Base-by-base conservation (phyloP, 2,113 vertebrate genomes). In the Pluvialis apricaria region DNA sequence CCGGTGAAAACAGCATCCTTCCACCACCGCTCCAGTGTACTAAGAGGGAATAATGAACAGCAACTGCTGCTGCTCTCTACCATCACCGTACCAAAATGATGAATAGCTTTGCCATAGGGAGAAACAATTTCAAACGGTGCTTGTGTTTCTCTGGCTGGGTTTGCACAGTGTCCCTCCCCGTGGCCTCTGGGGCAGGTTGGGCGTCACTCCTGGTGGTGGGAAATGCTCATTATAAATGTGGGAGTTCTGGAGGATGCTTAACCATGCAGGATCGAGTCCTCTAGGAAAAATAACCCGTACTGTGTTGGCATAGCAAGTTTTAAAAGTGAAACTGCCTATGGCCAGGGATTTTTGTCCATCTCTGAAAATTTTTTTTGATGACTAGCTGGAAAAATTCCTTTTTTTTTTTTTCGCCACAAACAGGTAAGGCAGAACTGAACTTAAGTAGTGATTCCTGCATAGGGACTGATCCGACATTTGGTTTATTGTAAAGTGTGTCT, bases 1-100 rank as follows among this genome's bases (percentile, higher is more conserved):
- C 70, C 47, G 71, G 91, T 86, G 90, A 58, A 62, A 97, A 73
- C 88, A 91, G 94, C 95, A 88, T 79, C 96, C 96, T 44, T 75
- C 54, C 51, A 20, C 47, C 10, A 1, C 24, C 5, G 8, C 18
- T 52, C 71, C 32, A 1, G 18, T 9, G 40, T 20, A 0, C 49
- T 66, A 5, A 15, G 17, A 10, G 52, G 72, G 64, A 44, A 7
- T 42, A 45, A 75, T 1, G 52, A 87, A 34, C 75, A 76, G 51
- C 81, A 26, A 22, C 54, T 31, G 25, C 54, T 65, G 49, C 60
- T 60, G 60, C 69, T 68, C 38, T 36, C 40, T 42, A 0, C 42
- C 34, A 15, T 26, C 88, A 16, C 51, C 4, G 0, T 11, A 13
- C 49, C 62, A 19, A 65, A 73, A 44, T 22, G 57, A 52, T 72